Base-by-base conservation (phyloP, 2,797 vertebrate species). In the Mormyrus hasselquistii region DNA sequence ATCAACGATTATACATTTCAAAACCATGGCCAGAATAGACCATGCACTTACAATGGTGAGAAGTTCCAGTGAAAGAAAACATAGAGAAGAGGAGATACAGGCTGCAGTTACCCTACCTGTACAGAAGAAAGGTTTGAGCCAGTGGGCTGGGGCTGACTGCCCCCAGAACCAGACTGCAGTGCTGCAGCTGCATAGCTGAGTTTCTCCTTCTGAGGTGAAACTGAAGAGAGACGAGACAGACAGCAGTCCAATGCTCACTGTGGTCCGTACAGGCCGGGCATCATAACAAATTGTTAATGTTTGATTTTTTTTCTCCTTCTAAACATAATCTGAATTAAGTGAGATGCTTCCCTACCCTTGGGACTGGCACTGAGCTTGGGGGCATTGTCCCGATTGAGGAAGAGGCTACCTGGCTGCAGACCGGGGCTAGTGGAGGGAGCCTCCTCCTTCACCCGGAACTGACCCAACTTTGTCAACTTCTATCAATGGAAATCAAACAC, bases 381-480 rank as follows among this genome's bases (percentile, higher is more conserved):
- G 34, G 94, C 25, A n/a, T 79, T 93, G 12, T 96, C 96, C 0
- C 97, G 94, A 90, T 29, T 97, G 92, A 98, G 97, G 93, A 98
- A 98, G 38, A 98, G 95, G 41, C 96, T 96, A 4, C 97, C 97
- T 0, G 97, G 97, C 44, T 95, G 96, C 86, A 97, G 93, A 87
- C 93, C 95, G 82, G 92, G 89, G 14, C 90, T 92, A 0, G 94
- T 87, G 0, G 93, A 92, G 5, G 94, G 94, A 1, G 96, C 95
- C 76, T 98, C 97, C 0, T 98, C 97, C 90, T 97, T 98, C 89
- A 98, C 94, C 19, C 93, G 95, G 92, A 98, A 98, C 93, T 97
- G 97, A 57, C 97, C 97, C 25, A 98, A 94, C 92, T 97, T 98
- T 47, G 97, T 98, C 91, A 97, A 90, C 92, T 97, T 98, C 97